Evolutionary conservation across 2,888 invertebrate species (phyloP).

Genomic region (Aphidoletes aphidimyza): DNA sequence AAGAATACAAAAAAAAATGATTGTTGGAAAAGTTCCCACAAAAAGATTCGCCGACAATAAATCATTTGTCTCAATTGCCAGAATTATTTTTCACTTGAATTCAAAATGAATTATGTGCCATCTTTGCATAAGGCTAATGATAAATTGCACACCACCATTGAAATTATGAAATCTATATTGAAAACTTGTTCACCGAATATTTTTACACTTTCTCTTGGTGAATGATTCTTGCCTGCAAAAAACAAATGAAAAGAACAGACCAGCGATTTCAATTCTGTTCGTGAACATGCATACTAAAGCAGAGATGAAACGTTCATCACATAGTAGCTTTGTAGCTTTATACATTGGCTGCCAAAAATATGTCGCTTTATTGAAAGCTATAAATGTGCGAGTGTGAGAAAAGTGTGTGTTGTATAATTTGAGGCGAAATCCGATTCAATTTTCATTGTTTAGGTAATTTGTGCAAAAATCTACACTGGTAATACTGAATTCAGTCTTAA

Average conservation of each 20-base stretch:
- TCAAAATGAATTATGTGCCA: slow-evolving; percentile 30
- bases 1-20: not conserved
- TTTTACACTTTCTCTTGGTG: too few relatives aligned
- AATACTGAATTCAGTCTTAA: not conserved
- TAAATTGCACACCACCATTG: not conserved
- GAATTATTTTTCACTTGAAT: slow-evolving; percentile 39
- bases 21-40: slow-evolving; percentile 37
- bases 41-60: not conserved
- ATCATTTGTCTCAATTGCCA: slow-evolving; percentile 24
- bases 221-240: too few relatives aligned
- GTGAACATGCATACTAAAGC: too few relatives aligned
- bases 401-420: not conserved
- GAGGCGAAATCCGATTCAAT: slow-evolving; percentile 20
- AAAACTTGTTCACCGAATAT: not conserved
- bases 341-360: not conserved
- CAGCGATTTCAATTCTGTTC: too few relatives aligned
- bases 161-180: not conserved
- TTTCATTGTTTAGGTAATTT: not conserved
- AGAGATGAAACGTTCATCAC: not conserved
- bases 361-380: not conserved
- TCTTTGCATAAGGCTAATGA: not conserved
- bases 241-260: too few relatives aligned
- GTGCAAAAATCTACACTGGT: not conserved
- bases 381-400: not conserved
- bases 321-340: not conserved